Percentiles rank a stretch among this genome's conserved stretches.
These are phyloP conservation scores for Osmerus eperlanus DNA, from an alignment of 2,113 vertebrate species.

Conservation along the genomic window DNA sequence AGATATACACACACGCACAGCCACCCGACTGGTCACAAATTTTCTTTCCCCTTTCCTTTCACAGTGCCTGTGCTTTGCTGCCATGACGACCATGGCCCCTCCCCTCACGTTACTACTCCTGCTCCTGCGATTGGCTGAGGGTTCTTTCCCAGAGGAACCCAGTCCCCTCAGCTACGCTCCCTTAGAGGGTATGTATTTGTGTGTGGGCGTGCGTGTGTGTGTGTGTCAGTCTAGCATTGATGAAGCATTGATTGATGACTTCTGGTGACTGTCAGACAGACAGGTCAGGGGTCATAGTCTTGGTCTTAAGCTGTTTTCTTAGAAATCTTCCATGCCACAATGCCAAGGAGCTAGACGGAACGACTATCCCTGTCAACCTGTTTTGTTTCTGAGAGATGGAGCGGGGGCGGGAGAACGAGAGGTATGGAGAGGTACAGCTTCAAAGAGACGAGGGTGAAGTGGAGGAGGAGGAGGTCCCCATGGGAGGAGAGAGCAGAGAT, in stretches of 20 bases:
- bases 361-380: constrained; percentile 11
- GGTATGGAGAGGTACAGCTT: no score
- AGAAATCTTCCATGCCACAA: constrained; percentile 9
- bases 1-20: constrained; percentile 16
- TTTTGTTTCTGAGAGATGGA: background rate
- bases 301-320: constrained; percentile 37
- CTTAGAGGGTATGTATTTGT: constrained; percentile 69
- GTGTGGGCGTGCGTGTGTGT: constrained; percentile 6
- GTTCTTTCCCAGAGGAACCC: constrained; percentile 77
- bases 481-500: constrained; percentile 23
- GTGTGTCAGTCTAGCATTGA: constrained; percentile 35
- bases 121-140: constrained; percentile 72
- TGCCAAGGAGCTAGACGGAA: constrained; percentile 26
- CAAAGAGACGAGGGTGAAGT: constrained; percentile 3
- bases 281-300: constrained; percentile 54
- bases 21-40: constrained; percentile 22
- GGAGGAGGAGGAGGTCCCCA: constrained; percentile 20
- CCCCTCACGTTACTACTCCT: constrained; percentile 69
- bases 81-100: constrained; percentile 71
- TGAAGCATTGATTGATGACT: constrained; percentile 63
- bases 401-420: constrained; percentile 8
- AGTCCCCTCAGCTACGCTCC: constrained; percentile 76
- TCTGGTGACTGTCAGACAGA: constrained; percentile 52
- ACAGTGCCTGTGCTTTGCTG: constrained; percentile 67
- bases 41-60: constrained; percentile 42